Conservation (phyloP, 35 echinoderm and acorn worm species). For the Diadema setosum region DNA sequence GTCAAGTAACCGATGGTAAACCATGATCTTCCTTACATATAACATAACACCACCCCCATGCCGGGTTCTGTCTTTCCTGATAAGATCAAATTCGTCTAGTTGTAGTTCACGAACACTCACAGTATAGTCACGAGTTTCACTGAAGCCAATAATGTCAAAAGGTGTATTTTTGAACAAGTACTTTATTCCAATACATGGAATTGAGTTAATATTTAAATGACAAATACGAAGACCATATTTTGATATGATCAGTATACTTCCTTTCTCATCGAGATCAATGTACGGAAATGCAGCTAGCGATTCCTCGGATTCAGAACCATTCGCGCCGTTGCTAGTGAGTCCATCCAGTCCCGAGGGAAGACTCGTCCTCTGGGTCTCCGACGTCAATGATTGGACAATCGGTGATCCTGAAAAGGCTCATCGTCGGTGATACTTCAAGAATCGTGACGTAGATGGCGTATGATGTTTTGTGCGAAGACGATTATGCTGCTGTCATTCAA, state of each 20-base stretch:
- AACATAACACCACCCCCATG: not conserved
- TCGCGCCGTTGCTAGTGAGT: not conserved
- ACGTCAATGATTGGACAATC: not conserved
- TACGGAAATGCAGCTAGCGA: too few relatives aligned
- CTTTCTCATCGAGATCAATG: too few relatives aligned
- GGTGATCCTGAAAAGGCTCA: not conserved
- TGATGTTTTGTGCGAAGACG: too few relatives aligned
- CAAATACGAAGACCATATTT: not conserved
- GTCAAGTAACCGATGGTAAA: not conserved
- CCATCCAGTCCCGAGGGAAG: not conserved
- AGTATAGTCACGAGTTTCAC: not conserved
- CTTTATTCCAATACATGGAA: not conserved
- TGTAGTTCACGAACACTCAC: not conserved
- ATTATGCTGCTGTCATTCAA: too few relatives aligned
- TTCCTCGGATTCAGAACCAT: too few relatives aligned
- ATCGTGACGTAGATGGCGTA: too few relatives aligned
- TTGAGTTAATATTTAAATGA: not conserved
- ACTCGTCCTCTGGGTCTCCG: too few relatives aligned
- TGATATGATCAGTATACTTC: not conserved
- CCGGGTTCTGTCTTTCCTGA: not conserved
- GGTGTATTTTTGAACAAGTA: not conserved
- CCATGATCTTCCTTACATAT: not conserved
- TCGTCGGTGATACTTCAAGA: not conserved
- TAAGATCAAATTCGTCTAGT: too few relatives aligned
- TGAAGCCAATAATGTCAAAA: not conserved